Evolutionary conservation across 2,888 invertebrate genomes (phyloP).

Genomic region (Miltochrista miniata): DNA sequence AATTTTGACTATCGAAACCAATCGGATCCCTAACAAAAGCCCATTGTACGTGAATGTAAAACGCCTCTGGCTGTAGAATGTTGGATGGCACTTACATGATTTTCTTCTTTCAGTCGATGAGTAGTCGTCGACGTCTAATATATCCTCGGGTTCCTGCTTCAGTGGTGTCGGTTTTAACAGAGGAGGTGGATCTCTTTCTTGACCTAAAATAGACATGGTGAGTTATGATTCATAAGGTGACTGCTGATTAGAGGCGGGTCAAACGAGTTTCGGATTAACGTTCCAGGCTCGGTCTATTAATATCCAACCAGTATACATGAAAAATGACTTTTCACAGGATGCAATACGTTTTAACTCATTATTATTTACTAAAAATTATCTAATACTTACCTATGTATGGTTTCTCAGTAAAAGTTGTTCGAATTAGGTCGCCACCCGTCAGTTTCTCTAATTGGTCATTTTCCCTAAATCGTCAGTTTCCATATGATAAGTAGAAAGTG

Average conservation of each 20-base stretch:
- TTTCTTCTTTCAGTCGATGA: slow-evolving; percentile 71
- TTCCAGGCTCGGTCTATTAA: too few species aligned
- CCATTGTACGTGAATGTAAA: background rate
- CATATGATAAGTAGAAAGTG: too few species aligned
- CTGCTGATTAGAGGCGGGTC: background rate
- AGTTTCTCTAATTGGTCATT: too few species aligned
- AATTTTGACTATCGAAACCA: background rate
- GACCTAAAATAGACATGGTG: slow-evolving; percentile 44
- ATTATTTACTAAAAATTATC: too few species aligned
- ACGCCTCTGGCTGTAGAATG: background rate
- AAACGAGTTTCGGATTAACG: too few species aligned
- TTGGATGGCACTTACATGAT: slow-evolving; percentile 56
- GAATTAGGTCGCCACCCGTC: too few species aligned
- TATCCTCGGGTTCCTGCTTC: slow-evolving; percentile 74
- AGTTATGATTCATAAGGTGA: background rate
- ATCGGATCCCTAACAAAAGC: background rate
- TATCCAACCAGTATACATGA: too few species aligned
- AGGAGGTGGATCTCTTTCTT: slow-evolving; percentile 68
- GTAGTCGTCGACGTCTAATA: slow-evolving; percentile 74
- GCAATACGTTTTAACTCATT: too few species aligned
- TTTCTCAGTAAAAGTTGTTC: too few species aligned
- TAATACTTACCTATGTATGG: too few species aligned
- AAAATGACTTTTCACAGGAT: too few species aligned
- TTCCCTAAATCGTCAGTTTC: too few species aligned
- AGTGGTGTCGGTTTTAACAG: slow-evolving; percentile 45